Percentiles rank a stretch among this genome's conserved stretches.
phyloP scores from a whole-genome alignment of 2,888 invertebrate genomes.

The Teinopalpus imperialis region DNA sequence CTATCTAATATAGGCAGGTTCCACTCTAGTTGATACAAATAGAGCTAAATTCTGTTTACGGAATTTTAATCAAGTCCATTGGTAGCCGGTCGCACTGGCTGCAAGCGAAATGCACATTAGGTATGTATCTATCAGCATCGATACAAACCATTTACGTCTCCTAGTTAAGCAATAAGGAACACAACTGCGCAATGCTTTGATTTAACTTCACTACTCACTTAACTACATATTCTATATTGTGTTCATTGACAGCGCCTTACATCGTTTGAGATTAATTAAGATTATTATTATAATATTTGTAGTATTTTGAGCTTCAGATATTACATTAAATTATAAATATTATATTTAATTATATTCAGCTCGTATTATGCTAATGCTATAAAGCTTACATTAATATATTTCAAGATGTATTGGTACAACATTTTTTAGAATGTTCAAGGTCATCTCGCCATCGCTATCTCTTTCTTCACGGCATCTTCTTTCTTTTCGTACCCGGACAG shows the following conservation, averaged over 20 bases:
- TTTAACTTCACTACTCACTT: constrained; percentile 31
- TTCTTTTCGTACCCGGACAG: too few species aligned
- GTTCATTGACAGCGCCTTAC: constrained; percentile 21
- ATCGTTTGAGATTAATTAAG: too few species aligned
- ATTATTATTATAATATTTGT: too few species aligned
- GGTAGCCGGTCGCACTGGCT: constrained; percentile 21
- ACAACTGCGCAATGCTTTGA: constrained; percentile 31
- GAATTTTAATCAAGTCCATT: constrained; percentile 45
- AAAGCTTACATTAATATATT: too few species aligned
- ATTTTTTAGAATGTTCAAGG: too few species aligned
- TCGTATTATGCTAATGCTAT: too few species aligned
- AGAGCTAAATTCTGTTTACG: constrained; percentile 27
- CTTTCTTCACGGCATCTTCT: too few species aligned
- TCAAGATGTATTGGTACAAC: too few species aligned
- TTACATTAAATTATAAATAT: too few species aligned
- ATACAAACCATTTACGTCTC: constrained; percentile 49
- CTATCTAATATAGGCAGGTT: constrained; percentile 7
- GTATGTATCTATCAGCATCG: constrained; percentile 31
- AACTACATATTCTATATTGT: constrained; percentile 29
- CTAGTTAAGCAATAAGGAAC: constrained; percentile 52
- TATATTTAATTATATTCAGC: too few species aligned
- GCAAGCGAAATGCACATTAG: constrained; percentile 31
- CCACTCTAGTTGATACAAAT: constrained; percentile 22
- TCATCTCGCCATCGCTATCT: too few species aligned
- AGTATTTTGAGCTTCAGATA: too few species aligned